Conservation (phyloP, 2,797 vertebrate species). For the Thalassophryne amazonica region DNA sequence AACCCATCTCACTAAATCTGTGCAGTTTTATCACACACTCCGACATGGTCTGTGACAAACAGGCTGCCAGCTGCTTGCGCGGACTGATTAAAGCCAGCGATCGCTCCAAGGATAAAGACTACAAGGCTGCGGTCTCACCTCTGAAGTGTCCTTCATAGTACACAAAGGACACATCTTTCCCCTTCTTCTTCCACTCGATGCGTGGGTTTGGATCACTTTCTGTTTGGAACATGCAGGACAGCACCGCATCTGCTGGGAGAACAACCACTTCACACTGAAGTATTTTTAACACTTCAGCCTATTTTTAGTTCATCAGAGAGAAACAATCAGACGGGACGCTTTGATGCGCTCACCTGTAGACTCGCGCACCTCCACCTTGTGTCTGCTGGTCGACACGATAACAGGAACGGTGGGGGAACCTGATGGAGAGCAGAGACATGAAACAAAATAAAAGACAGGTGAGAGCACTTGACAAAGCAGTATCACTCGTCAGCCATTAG, state of each 20-base stretch:
- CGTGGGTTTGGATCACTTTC: slow-evolving; percentile 78
- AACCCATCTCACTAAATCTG: neutral
- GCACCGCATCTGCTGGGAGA: slow-evolving; percentile 77
- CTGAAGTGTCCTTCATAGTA: slow-evolving; percentile 82
- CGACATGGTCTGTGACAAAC: neutral
- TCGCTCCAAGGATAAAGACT: neutral
- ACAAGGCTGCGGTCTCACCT: slow-evolving; percentile 64
- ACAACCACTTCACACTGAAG: slow-evolving; percentile 3
- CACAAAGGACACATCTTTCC: slow-evolving; percentile 84
- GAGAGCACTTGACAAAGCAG: slow-evolving; percentile 29
- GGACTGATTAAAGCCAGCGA: slow-evolving; percentile 40
- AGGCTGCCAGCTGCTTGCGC: slow-evolving; percentile 3
- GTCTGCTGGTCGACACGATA: slow-evolving; percentile 55
- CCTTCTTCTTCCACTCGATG: slow-evolving; percentile 95
- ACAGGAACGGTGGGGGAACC: slow-evolving; percentile 55
- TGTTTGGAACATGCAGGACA: slow-evolving; percentile 85
- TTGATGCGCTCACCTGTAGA: slow-evolving; percentile 53
- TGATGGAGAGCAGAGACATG: slow-evolving; percentile 12
- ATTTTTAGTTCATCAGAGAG: slow-evolving; percentile 39
- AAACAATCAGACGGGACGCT: neutral
- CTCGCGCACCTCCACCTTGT: slow-evolving; percentile 71
- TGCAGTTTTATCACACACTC: neutral
- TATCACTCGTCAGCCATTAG: slow-evolving; percentile 46
- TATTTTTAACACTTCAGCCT: slow-evolving; percentile 31
- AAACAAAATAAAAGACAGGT: neutral